These are phyloP conservation scores for Piaya cayana DNA, from an alignment of 2,113 vertebrate genomes.

Conservation along the genomic window DNA sequence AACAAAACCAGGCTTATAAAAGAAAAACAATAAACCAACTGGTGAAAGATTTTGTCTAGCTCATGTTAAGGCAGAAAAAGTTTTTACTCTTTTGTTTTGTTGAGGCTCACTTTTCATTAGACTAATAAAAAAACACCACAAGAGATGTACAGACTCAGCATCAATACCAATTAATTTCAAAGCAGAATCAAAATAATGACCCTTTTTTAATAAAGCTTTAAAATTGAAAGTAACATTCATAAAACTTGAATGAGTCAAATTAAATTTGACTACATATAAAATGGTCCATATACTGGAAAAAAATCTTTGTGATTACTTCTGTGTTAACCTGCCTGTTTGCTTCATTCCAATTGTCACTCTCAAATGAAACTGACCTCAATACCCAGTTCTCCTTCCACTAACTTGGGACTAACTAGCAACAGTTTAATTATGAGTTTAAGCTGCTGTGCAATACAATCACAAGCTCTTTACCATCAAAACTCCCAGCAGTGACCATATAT, in stretches of 20 bases:
- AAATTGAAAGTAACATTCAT: background rate
- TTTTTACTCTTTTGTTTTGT: background rate
- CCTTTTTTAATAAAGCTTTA: background rate
- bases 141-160: background rate
- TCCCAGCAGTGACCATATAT: background rate
- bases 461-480: background rate
- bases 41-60: background rate
- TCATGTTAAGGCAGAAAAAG: background rate
- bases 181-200: background rate
- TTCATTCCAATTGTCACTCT: background rate
- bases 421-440: rapidly evolving
- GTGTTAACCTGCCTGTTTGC: background rate
- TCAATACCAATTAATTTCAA: background rate
- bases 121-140: background rate
- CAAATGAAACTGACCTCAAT: background rate
- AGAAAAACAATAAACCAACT: background rate
- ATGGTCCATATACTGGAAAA: background rate
- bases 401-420: background rate
- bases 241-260: background rate
- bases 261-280: background rate
- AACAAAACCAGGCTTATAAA: background rate
- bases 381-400: background rate
- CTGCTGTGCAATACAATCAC: background rate
- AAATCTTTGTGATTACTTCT: background rate
- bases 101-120: background rate